Evolutionary conservation across 2,888 invertebrate species (phyloP).

Genomic region (Melinaea marsaeus): DNA sequence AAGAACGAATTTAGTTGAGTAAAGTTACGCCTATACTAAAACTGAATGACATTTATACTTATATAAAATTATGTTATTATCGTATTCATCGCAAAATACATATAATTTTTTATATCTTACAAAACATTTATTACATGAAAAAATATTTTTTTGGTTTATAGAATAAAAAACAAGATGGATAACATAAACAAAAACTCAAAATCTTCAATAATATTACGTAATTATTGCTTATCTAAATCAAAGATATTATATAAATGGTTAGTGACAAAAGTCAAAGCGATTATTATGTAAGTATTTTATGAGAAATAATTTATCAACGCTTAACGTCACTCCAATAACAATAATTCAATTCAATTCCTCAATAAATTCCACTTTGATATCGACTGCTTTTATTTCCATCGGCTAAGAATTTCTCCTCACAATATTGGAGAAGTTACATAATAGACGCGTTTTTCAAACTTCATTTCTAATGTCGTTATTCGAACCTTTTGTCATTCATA

Average conservation of each 20-base stretch:
- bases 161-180: no score
- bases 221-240: background rate
- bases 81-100: no score
- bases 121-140: no score
- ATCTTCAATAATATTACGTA: background rate
- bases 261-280: background rate
- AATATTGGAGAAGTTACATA: conserved; percentile 71
- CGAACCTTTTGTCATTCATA: conserved; percentile 67
- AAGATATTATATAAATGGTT: background rate
- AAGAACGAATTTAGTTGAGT: no score
- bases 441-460: conserved; percentile 61
- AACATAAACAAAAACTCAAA: background rate
- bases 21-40: no score
- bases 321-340: conserved; percentile 13
- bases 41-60: no score
- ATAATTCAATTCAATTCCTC: conserved; percentile 48
- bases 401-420: conserved; percentile 63
- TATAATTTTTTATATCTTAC: no score
- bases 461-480: conserved; percentile 61
- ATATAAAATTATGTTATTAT: no score
- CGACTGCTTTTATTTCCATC: conserved; percentile 57
- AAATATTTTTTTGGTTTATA: no score
- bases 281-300: no score
- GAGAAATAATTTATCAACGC: background rate
- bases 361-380: conserved; percentile 60